These are phyloP conservation scores for Pipra filicauda DNA, from an alignment of 2,113 vertebrate genomes.

Conservation along the genomic window DNA sequence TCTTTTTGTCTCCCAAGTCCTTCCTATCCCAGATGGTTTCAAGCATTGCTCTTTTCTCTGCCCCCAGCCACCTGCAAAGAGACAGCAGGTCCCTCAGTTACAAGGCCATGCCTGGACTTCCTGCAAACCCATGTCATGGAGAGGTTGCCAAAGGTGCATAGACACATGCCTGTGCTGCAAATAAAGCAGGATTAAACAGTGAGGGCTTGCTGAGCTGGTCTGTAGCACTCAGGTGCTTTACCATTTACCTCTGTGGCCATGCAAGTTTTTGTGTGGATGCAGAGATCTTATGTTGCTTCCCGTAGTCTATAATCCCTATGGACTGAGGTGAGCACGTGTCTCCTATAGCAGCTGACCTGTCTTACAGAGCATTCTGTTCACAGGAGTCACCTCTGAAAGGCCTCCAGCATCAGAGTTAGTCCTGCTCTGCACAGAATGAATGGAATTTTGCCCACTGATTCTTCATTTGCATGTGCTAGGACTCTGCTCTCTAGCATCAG, in stretches of 20 bases:
- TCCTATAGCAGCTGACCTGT: not conserved
- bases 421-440: fast-evolving
- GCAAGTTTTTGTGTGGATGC: not conserved
- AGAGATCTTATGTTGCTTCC: not conserved
- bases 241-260: not conserved
- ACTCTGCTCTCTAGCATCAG: not conserved
- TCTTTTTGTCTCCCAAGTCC: not conserved
- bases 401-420: not conserved
- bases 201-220: not conserved
- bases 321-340: fast-evolving
- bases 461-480: not conserved
- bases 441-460: not conserved
- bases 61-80: not conserved
- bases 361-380: not conserved
- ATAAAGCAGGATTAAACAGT: not conserved
- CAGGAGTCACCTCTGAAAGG: not conserved
- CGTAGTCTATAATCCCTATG: not conserved
- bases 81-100: fast-evolving
- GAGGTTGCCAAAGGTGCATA: not conserved
- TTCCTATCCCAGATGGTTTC: not conserved
- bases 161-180: not conserved
- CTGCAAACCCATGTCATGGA: not conserved
- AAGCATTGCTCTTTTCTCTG: not conserved
- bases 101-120: not conserved
- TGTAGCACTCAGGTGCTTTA: not conserved